phyloP scores from a whole-genome alignment of 1,140 invertebrate genomes.

The Oedothorax gibbosus region DNA sequence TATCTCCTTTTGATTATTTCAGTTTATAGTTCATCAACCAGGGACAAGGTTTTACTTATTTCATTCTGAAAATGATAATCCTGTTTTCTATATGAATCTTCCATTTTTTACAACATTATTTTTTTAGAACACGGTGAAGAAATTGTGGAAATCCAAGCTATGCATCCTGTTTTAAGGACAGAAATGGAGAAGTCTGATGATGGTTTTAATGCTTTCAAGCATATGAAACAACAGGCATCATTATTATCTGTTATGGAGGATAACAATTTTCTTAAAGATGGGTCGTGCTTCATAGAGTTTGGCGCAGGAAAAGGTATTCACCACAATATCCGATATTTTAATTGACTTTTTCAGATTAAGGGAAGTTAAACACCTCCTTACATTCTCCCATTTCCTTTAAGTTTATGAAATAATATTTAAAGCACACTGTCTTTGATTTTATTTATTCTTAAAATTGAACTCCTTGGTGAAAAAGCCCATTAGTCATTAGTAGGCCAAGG shows the following conservation, averaged over 20 bases:
- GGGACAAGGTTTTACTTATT: background rate
- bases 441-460: too few species aligned
- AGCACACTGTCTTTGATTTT: too few species aligned
- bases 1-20: too few species aligned
- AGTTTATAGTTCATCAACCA: too few species aligned
- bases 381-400: too few species aligned
- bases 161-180: slow-evolving; percentile 65
- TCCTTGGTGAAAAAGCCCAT: too few species aligned
- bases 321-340: slow-evolving; percentile 24
- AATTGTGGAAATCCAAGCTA: background rate
- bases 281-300: slow-evolving; percentile 83
- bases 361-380: too few species aligned
- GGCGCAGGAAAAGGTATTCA: slow-evolving; percentile 84
- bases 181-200: slow-evolving; percentile 76
- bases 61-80: background rate
- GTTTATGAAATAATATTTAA: too few species aligned
- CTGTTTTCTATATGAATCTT: background rate
- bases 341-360: too few species aligned
- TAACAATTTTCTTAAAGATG: slow-evolving; percentile 71
- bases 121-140: background rate
- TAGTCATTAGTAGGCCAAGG: too few species aligned
- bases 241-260: slow-evolving; percentile 75
- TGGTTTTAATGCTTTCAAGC: slow-evolving; percentile 76
- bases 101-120: background rate
- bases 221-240: slow-evolving; percentile 79